Conservation (phyloP, 2,797 vertebrate genomes). For the Rhinatrema bivittatum region DNA sequence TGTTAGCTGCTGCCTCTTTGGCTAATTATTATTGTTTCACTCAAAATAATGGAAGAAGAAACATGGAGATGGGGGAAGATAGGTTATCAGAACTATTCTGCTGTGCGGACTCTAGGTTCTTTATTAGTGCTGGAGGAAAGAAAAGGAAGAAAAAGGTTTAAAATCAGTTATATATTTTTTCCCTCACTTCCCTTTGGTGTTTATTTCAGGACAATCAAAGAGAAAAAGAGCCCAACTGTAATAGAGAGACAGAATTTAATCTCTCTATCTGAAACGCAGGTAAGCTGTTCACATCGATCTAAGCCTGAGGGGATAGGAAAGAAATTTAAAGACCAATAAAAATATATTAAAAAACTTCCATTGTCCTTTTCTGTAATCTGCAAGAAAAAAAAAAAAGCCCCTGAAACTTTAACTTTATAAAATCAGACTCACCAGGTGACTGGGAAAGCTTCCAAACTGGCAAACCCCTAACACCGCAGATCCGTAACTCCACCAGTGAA, state of each 20-base stretch:
- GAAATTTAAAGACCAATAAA: conserved; percentile 47
- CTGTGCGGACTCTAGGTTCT: conserved; percentile 9
- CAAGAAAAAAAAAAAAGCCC: neutral
- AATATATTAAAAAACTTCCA: conserved; percentile 43
- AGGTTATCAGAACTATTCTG: neutral
- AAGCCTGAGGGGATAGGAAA: conserved; percentile 30
- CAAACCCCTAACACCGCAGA: accelerated
- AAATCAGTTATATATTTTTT: conserved; percentile 7
- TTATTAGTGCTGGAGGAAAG: conserved; percentile 10
- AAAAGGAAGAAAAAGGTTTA: conserved; percentile 17
- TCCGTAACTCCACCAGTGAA: neutral
- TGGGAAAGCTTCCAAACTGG: neutral
- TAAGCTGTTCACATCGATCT: conserved; percentile 39
- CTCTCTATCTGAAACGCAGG: conserved; percentile 27
- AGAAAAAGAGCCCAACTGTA: conserved; percentile 34
- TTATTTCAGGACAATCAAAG: conserved; percentile 32
- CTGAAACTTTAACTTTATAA: neutral
- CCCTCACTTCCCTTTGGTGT: neutral
- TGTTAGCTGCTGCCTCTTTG: conserved; percentile 64
- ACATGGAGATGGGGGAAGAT: conserved; percentile 6
- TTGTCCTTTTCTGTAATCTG: neutral
- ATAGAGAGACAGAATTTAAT: conserved; percentile 38
- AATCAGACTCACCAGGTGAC: accelerated
- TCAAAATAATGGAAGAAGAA: conserved; percentile 29
- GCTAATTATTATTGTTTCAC: conserved; percentile 60